A percentile compares a stretch with the other conserved stretches of the same genome.
Conservation (phyloP, 2,888 invertebrate species). For the Coronaproctus castanopsis region DNA sequence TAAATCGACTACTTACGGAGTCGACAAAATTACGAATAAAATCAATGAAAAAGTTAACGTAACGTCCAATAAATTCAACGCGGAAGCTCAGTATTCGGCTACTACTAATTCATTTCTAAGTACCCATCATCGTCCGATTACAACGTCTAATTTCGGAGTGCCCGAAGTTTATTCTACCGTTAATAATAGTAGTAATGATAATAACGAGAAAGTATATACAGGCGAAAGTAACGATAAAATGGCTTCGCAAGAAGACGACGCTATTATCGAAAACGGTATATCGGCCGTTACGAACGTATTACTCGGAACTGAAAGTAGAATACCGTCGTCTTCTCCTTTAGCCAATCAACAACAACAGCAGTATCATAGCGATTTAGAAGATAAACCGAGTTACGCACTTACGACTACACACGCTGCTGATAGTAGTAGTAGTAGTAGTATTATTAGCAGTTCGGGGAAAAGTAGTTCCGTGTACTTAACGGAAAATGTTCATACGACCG, state of each 20-base stretch:
- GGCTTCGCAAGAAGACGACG: not conserved
- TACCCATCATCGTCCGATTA: not conserved
- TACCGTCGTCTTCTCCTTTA: not conserved
- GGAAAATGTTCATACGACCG: not conserved
- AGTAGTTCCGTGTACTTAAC: too few species aligned
- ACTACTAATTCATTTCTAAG: not conserved
- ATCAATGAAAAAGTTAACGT: not conserved
- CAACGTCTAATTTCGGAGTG: not conserved
- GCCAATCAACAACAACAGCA: not conserved
- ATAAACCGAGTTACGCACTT: not conserved
- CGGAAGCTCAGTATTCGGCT: not conserved
- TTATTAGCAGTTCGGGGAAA: not conserved
- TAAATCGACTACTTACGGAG: not conserved
- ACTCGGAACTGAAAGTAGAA: constrained; percentile 11
- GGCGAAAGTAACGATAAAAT: not conserved
- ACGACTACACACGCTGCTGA: not conserved
- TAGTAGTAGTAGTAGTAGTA: not conserved
- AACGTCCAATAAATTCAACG: not conserved
- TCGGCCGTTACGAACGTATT: constrained; percentile 21
- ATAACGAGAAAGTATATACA: not conserved
- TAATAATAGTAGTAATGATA: not conserved
- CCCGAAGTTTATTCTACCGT: not conserved
- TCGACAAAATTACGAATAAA: not conserved
- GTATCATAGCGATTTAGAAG: not conserved
- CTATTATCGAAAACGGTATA: constrained; percentile 19